Conservation (phyloP, 2,888 invertebrate species). For the Cerastoderma edule region DNA sequence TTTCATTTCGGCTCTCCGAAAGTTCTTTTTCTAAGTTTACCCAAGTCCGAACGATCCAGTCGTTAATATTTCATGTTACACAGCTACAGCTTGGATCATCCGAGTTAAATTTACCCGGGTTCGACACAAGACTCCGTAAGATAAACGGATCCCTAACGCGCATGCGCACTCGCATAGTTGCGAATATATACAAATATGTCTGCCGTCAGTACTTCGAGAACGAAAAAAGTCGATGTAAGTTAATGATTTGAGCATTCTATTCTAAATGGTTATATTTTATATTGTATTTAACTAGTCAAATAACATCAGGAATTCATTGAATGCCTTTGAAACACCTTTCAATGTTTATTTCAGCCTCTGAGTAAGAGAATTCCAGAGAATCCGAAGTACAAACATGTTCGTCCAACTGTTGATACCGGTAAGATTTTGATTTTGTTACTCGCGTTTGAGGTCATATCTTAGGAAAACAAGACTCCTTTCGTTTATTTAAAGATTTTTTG, state of each 20-base stretch:
- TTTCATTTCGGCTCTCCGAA: too few relatives aligned
- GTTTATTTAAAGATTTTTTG: not conserved
- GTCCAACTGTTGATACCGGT: conserved; percentile 83
- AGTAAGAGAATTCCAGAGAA: conserved; percentile 81
- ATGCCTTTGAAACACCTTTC: not conserved
- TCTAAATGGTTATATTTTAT: not conserved
- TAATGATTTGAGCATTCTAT: not conserved
- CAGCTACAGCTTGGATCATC: not conserved
- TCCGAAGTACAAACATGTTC: conserved; percentile 83
- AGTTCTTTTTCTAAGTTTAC: not conserved
- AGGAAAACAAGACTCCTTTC: too few relatives aligned
- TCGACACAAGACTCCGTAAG: conserved; percentile 1
- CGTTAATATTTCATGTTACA: too few relatives aligned
- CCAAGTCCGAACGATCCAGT: not conserved
- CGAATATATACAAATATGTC: conserved; percentile 76
- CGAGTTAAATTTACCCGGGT: not conserved
- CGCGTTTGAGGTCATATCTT: not conserved
- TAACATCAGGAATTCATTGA: not conserved
- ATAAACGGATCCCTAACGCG: not conserved
- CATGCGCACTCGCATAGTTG: conserved; percentile 51
- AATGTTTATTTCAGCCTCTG: conserved; percentile 76
- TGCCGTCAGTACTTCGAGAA: conserved; percentile 73
- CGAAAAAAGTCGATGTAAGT: conserved; percentile 76
- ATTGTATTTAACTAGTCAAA: not conserved
- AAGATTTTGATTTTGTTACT: conserved; percentile 27